Percentiles rank a stretch among this genome's conserved stretches.
Conservation (phyloP, 1,140 invertebrate genomes). For the Papilio aristodemus region DNA sequence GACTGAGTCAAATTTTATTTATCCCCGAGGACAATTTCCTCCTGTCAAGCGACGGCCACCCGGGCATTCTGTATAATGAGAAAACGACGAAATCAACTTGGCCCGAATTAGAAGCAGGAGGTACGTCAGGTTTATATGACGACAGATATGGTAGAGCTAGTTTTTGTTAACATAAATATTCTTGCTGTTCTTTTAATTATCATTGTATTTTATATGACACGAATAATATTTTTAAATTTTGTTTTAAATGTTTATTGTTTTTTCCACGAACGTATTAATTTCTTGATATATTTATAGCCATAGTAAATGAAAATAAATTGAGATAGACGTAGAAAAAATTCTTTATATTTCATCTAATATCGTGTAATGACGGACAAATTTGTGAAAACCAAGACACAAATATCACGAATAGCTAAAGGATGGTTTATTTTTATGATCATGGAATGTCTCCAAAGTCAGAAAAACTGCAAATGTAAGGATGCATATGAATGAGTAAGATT, state of each 20-base stretch:
- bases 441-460: too few species aligned
- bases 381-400: too few species aligned
- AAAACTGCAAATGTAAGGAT: too few species aligned
- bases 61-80: constrained; percentile 70
- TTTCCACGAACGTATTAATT: too few species aligned
- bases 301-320: too few species aligned
- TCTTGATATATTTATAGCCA: too few species aligned
- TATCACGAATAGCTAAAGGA: too few species aligned
- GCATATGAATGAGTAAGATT: too few species aligned
- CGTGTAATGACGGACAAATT: too few species aligned
- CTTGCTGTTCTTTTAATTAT: constrained; percentile 9
- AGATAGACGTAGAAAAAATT: too few species aligned
- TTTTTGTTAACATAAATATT: constrained; percentile 12
- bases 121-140: constrained; percentile 55
- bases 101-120: constrained; percentile 69
- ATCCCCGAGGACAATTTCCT: constrained; percentile 73
- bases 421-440: too few species aligned
- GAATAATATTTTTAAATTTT: neutral
- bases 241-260: neutral
- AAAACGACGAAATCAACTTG: constrained; percentile 74
- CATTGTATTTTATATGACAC: constrained; percentile 2
- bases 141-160: constrained; percentile 33
- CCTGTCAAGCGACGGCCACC: constrained; percentile 74
- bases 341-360: too few species aligned
- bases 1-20: constrained; percentile 75